These are phyloP conservation scores for Antechinus flavipes DNA, from an alignment of 2,113 vertebrate genomes.

Conservation along the genomic window DNA sequence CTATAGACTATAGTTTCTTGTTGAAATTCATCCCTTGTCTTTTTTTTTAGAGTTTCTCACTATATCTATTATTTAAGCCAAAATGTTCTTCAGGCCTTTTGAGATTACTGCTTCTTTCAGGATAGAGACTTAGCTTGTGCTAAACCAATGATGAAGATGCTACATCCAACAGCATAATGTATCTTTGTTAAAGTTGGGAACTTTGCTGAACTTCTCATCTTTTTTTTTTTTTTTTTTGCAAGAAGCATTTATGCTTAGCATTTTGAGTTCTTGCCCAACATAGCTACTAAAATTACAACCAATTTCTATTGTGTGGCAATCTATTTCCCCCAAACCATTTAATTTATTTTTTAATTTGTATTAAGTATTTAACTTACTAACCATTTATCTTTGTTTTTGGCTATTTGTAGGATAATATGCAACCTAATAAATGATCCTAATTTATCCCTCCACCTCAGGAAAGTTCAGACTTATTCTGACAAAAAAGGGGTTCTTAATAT, in stretches of 20 bases:
- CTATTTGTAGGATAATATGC: neutral
- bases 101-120: neutral
- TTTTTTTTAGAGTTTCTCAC: neutral
- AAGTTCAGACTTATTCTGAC: neutral
- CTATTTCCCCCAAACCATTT: neutral
- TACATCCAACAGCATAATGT: neutral
- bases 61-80: constrained; percentile 1
- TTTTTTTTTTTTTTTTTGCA: neutral
- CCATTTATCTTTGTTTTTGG: neutral
- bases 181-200: neutral
- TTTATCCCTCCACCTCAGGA: neutral
- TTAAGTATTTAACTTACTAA: neutral
- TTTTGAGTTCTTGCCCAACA: neutral
- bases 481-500: neutral
- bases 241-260: no score
- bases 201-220: neutral
- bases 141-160: neutral
- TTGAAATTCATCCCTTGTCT: neutral
- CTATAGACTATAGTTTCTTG: neutral
- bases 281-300: neutral
- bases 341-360: neutral
- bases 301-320: neutral
- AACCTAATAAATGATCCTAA: neutral
- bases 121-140: neutral
- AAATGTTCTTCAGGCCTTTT: neutral